Evolutionary conservation across 1,140 invertebrate genomes (phyloP).

Genomic region (Drosophila ogumai): DNA sequence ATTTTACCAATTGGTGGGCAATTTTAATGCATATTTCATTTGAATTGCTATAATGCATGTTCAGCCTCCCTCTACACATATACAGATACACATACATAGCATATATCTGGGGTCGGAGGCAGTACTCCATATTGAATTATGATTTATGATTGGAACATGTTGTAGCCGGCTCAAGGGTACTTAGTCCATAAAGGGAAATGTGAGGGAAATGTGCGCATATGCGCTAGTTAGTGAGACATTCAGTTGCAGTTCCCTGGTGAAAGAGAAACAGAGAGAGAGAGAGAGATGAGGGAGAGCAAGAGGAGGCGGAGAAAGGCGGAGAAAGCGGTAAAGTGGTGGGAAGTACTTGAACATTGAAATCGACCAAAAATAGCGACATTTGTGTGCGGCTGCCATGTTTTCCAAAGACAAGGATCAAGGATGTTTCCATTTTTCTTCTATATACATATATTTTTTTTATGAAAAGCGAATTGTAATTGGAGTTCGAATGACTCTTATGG

Average conservation of each 20-base stretch:
- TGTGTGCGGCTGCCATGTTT: slow-evolving; percentile 69
- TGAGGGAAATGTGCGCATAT: slow-evolving; percentile 77
- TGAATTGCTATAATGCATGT: slow-evolving; percentile 68
- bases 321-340: slow-evolving; percentile 65
- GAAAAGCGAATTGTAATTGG: slow-evolving; percentile 51
- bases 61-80: slow-evolving; percentile 9
- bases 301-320: slow-evolving; percentile 5
- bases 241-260: slow-evolving; percentile 34
- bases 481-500: slow-evolving; percentile 56
- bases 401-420: slow-evolving; percentile 54
- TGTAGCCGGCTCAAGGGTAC: slow-evolving; percentile 73
- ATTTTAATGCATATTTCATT: slow-evolving; percentile 82
- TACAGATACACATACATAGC: neutral
- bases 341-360: slow-evolving; percentile 45
- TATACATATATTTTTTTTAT: neutral
- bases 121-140: slow-evolving; percentile 81
- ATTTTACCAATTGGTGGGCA: slow-evolving; percentile 69
- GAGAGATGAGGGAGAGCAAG: neutral
- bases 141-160: slow-evolving; percentile 79
- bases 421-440: slow-evolving; percentile 46
- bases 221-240: slow-evolving; percentile 78
- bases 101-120: slow-evolving; percentile 22
- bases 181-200: slow-evolving; percentile 41
- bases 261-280: neutral
- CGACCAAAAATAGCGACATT: slow-evolving; percentile 79